Base-by-base conservation (phyloP, 23 tunicate genomes). In the Halocynthia aurantium region DNA sequence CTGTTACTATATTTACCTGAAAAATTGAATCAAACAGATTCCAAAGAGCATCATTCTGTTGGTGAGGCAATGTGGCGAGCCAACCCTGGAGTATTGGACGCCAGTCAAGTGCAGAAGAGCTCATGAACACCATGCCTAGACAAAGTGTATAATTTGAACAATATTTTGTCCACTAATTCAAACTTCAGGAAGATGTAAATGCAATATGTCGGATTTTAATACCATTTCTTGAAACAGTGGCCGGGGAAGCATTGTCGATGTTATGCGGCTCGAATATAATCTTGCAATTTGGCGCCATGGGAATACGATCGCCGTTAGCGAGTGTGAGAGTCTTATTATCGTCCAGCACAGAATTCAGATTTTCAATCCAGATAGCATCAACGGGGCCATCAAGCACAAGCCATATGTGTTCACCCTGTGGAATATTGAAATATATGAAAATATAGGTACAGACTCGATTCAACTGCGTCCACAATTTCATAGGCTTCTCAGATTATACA, bases 291-390 rank as follows among this genome's bases (percentile, higher is more conserved):
- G 99, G 99, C 13, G 99, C 99, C 99, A 96, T 96, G 31, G 96
- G 96, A n/a, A 96, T 96, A 19, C 99, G 85, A 61, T 96, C 99
- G 40, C 99, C 99, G 62, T 96, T 96, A 50, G 99, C 99, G 8
- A 96, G 89, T 18, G 99, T 96, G 52, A 96, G 76, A 12, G 99
- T 96, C 69, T 96, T 96, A 88, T 90, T 96, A 75, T 96, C 99
- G 67, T 96, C 99, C 52, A 96, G 71, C 57, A 96, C 99, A 11
- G 99, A 96, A 73, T 96, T 96, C 52, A 96, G 75, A 72, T 96
- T 96, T 79, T 96, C 99, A 64, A 96, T 96, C 99, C 99, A 96
- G 68, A 96, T 96, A 20, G 99, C 99, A 57, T 96, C 99, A 22
- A 96, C 99, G 17, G 99, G 99, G 2, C 99, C 99, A 57, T 96